A percentile compares a stretch with the other conserved stretches of the same genome.
phyloP scores from a whole-genome alignment of 1,140 invertebrate species.

The Pseudoatta argentina region DNA sequence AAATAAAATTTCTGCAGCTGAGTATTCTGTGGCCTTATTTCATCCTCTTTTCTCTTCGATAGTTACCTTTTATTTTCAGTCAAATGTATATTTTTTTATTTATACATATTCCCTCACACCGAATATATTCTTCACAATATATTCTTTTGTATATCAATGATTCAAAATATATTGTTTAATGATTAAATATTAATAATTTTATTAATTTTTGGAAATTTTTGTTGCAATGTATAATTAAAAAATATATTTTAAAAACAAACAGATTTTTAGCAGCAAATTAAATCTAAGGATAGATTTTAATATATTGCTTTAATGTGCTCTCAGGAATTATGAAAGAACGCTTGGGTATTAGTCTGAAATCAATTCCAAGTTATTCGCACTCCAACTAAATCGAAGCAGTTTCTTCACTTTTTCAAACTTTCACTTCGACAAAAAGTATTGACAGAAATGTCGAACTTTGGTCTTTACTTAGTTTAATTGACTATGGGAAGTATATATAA shows the following conservation, averaged over 20 bases:
- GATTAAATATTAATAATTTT: background rate
- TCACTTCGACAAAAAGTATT: conserved; percentile 51
- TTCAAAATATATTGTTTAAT: background rate
- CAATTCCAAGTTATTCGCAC: conserved; percentile 49
- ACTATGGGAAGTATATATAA: conserved; percentile 35
- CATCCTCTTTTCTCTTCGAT: background rate
- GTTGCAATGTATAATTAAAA: conserved; percentile 4
- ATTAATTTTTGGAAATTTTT: background rate
- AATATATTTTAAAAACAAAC: background rate
- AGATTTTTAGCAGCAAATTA: background rate
- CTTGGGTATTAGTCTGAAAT: conserved; percentile 42
- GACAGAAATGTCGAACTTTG: conserved; percentile 56
- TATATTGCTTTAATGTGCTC: conserved; percentile 33
- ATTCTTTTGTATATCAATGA: background rate
- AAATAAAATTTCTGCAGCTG: background rate
- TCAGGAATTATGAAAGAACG: conserved; percentile 29
- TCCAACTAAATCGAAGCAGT: conserved; percentile 52
- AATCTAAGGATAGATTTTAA: background rate
- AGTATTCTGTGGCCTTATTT: background rate
- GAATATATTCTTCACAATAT: background rate
- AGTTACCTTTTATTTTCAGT: background rate
- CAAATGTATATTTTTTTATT: background rate
- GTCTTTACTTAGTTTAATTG: conserved; percentile 54
- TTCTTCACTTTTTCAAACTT: conserved; percentile 58
- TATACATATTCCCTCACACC: background rate